Base-by-base conservation (phyloP, 2,888 invertebrate species). In the Lordiphosa andalusiaca region DNA sequence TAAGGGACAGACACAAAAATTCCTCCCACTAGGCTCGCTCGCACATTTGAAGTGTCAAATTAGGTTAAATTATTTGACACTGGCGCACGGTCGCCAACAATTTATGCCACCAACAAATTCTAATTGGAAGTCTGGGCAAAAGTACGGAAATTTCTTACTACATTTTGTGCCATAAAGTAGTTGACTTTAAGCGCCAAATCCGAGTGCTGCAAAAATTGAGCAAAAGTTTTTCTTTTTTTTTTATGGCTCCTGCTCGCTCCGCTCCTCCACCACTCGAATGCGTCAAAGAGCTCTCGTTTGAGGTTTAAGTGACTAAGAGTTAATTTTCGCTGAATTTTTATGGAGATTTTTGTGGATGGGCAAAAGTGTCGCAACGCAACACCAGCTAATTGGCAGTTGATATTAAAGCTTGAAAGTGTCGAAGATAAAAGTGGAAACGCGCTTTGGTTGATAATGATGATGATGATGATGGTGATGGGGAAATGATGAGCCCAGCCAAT, bases 61-160 rank as follows among this genome's bases (percentile, higher is more conserved):
- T 87, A 86, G 86, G 86, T 85, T 86, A 86, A 83, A 87, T 85
- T 85, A 85, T 83, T 84, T 87, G 81, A 84, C 83, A 85, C 73
- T 68, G 56, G 50, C 55, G 59, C 76, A 57, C 71, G 78, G 64
- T 56, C 61, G 59, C 55, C 53, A 47, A 58, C 67, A 77, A 84
- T 84, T 77, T 81, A 84, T 81, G 84, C 55, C 77, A 35, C 65
- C 57, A 36, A 40, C 61, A 68, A 60, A 67, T 80, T 83, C 80
- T 83, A 77, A 77, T 77, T 83, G 77, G 83, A 62, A 35, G 44
- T 13, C 44, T 44, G 16, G 33, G 23, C 10, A 58, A 46, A 35
- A 38, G 12, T 7, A 35, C 23, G 37, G 37, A 62, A 62, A 74
- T 70, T 16, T 16, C 57, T 65, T 39, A 16, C 38, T 13, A 19